Base-by-base conservation (phyloP, 2,797 vertebrate species). In the Chelon auratus region DNA sequence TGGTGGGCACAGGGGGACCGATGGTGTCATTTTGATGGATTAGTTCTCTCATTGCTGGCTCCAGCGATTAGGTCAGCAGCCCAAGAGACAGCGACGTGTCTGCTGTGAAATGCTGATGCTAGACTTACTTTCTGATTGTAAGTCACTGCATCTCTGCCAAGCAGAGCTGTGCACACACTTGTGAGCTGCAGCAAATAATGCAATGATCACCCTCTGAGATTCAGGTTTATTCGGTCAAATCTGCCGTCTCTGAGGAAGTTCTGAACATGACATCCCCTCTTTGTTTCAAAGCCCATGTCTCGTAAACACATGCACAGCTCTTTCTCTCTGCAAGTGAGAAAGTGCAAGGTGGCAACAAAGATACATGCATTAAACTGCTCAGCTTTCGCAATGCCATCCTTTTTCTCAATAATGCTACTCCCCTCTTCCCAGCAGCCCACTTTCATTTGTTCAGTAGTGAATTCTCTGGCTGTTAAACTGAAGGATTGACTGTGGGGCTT, bases 391-490 rank as follows among this genome's bases (percentile, higher is more conserved):
- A 65, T 73, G 69, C 59, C 79, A 60, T 78, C 68, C 69, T 78
- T 68, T 82, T 87, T 80, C 82, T 75, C 81, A 85, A 72, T 89
- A 83, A 91, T 72, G 57, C 78, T 53, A 50, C 77, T 80, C 84
- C 87, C 78, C 74, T 83, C 85, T 69, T 82, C 89, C 83, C 87
- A 78, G 83, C 84, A 75, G 82, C 85, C 84, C 62, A 55, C 75
- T 90, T 91, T 88, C 72, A 89, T 93, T 92, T 93, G 89, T 91
- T 92, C 90, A 74, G 78, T 66, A 78, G 78, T 84, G 87, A 90
- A 88, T 87, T 89, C 90, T 90, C 77, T 72, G 80, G 88, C 90
- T 87, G 88, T 94, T 94, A 92, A 93, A 92, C 89, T 91, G 86
- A 93, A 88, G 73, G 87, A 93, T 91, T 85, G 89, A 88, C 88